Evolutionary conservation across 2,113 vertebrate species (phyloP).

Genomic region (Loxodonta africana): DNA sequence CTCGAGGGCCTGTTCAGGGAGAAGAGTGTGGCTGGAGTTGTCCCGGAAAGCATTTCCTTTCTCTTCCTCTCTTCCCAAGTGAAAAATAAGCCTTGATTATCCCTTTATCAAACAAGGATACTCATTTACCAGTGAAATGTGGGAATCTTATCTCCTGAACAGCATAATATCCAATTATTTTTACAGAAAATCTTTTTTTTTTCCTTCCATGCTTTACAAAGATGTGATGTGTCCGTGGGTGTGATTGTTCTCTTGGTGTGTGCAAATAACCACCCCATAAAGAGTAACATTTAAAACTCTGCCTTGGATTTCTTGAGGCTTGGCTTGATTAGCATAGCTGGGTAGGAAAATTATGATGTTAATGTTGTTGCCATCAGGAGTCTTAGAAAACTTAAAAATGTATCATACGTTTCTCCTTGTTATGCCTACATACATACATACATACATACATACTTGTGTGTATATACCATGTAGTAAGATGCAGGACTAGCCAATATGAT

Average conservation of each 20-base stretch:
- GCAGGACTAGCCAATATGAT: not conserved
- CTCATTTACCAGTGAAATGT: conserved; percentile 17
- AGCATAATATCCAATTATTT: not conserved
- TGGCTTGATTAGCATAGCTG: not conserved
- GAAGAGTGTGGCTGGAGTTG: not conserved
- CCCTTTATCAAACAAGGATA: conserved; percentile 33
- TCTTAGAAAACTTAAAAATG: conserved; percentile 35
- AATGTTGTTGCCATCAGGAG: not conserved
- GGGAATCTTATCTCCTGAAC: not conserved
- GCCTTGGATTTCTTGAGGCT: conserved; percentile 10
- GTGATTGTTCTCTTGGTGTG: not conserved
- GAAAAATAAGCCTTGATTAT: conserved; percentile 61
- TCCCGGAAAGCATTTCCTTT: not conserved
- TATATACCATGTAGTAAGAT: not conserved
- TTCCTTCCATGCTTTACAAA: not conserved
- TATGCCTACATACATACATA: not conserved
- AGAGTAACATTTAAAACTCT: conserved; percentile 32
- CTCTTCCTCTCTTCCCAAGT: conserved; percentile 22
- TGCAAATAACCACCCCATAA: not conserved
- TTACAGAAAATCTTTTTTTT: conserved; percentile 52
- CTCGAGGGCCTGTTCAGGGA: conserved; percentile 22
- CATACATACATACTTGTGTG: not conserved
- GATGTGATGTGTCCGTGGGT: not conserved
- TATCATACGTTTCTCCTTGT: not conserved
- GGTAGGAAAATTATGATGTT: not conserved